Conservation (phyloP, 1,140 invertebrate species). For the Procambarus virginalis region DNA sequence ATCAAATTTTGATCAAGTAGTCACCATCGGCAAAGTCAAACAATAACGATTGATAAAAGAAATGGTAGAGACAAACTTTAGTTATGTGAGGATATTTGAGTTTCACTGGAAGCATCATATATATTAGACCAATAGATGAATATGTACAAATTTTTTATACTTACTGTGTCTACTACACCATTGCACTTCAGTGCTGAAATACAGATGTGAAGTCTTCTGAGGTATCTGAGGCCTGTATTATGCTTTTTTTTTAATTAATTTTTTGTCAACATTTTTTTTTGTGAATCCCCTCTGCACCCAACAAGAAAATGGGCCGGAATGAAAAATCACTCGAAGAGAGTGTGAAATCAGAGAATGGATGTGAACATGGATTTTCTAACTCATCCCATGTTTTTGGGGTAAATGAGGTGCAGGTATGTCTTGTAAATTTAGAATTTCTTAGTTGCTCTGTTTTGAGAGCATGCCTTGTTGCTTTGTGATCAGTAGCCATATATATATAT, state of each 20-base stretch:
- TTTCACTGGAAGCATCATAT: no score
- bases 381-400: conserved; percentile 59
- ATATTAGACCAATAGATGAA: no score
- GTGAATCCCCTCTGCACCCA: conserved; percentile 42
- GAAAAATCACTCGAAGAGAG: conserved; percentile 52
- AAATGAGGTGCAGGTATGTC: conserved; percentile 65
- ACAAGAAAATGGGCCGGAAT: conserved; percentile 54
- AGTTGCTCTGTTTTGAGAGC: neutral
- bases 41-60: no score
- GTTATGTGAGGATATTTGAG: no score
- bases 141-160: no score
- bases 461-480: neutral
- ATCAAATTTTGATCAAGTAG: no score
- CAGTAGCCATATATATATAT: conserved; percentile 11
- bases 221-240: neutral
- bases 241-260: conserved; percentile 4
- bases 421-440: neutral
- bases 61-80: no score
- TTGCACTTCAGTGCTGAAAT: neutral
- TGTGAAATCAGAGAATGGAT: conserved; percentile 45
- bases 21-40: no score
- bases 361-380: conserved; percentile 58
- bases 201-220: neutral
- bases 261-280: conserved; percentile 35
- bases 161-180: no score